Evolutionary conservation across 2,113 vertebrate species (phyloP).

Genomic region (Mus pahari): DNA sequence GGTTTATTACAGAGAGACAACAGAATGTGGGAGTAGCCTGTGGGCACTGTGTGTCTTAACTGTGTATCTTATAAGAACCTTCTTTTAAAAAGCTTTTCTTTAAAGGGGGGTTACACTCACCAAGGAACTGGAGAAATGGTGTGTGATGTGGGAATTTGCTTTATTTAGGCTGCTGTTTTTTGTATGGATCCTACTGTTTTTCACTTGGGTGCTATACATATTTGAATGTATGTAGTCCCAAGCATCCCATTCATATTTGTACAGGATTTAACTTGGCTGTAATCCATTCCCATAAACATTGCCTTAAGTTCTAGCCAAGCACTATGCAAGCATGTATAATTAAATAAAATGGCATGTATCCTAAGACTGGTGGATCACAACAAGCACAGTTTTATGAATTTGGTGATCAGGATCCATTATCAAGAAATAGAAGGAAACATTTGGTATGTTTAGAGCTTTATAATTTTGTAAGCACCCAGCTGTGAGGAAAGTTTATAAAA

Average conservation of each 20-base stretch:
- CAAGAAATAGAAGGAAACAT: conserved; percentile 36
- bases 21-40: background rate
- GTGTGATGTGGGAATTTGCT: background rate
- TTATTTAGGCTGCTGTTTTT: background rate
- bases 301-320: background rate
- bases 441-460: conserved; percentile 1
- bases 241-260: background rate
- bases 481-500: background rate
- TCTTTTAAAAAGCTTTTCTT: background rate
- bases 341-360: background rate
- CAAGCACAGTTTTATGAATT: background rate
- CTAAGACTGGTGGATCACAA: background rate
- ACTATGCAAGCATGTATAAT: background rate
- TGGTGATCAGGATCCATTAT: background rate
- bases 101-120: background rate
- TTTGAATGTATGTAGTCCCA: background rate
- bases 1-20: background rate
- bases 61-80: background rate
- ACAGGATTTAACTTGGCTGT: background rate
- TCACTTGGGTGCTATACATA: background rate
- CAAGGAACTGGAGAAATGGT: background rate
- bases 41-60: background rate
- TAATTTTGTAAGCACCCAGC: background rate
- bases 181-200: background rate
- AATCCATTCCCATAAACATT: background rate